These are phyloP conservation scores for Neoarius graeffei DNA, from an alignment of 2,113 vertebrate species.

Conservation along the genomic window DNA sequence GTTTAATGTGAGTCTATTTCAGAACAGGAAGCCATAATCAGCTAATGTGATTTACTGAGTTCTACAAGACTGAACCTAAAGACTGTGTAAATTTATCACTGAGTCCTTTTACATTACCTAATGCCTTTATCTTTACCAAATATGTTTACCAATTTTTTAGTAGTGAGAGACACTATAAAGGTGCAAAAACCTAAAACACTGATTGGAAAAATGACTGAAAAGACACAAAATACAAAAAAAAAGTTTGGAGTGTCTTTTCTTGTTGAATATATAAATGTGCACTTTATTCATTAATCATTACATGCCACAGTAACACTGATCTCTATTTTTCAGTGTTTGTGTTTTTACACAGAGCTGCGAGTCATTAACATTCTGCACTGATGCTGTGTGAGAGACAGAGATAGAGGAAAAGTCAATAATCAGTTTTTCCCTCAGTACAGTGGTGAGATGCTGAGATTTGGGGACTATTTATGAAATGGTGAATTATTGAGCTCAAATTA, in stretches of 20 bases:
- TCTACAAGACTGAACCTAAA: background rate
- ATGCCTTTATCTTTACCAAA: background rate
- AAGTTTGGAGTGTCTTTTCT: background rate
- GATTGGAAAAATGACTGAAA: background rate
- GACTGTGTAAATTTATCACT: background rate
- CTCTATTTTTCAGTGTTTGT: constrained; percentile 4
- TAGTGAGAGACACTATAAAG: background rate
- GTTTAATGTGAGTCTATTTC: background rate
- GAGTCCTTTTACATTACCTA: background rate
- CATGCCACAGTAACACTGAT: background rate
- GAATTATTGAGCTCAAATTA: constrained; percentile 82
- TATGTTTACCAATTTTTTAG: background rate
- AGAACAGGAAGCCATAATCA: background rate
- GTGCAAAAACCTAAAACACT: background rate
- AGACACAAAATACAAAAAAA: background rate
- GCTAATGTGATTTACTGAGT: background rate
- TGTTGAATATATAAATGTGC: background rate
- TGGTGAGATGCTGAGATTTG: constrained; percentile 59
- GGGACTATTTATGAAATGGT: constrained; percentile 86
- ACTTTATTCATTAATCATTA: background rate
- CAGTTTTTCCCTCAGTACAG: constrained; percentile 3
- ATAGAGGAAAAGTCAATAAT: constrained; percentile 31
- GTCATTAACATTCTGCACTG: constrained; percentile 32
- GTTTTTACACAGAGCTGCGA: constrained; percentile 1
- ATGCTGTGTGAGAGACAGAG: constrained; percentile 24